These are phyloP conservation scores for Leucoraja erinaceus DNA, from an alignment of 2,113 vertebrate species.

Conservation along the genomic window DNA sequence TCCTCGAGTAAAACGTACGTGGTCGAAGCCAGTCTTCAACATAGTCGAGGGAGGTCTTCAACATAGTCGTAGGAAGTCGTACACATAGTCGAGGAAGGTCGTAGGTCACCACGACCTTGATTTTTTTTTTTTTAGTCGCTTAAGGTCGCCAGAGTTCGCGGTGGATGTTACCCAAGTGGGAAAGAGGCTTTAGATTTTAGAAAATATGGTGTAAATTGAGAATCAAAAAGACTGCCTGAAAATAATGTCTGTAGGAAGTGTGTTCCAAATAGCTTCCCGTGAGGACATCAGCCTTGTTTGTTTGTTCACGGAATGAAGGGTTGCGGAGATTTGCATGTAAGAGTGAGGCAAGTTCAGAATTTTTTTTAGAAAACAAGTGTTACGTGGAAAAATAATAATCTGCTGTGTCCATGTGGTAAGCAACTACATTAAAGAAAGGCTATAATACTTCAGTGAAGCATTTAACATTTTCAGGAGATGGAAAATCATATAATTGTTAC, in stretches of 20 bases:
- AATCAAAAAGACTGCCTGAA: background rate
- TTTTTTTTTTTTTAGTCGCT: too few relatives aligned
- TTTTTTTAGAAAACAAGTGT: background rate
- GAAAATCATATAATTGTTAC: too few relatives aligned
- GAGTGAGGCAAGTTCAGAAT: background rate
- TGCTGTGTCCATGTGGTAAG: background rate
- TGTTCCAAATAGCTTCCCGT: background rate
- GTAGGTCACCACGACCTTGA: too few relatives aligned
- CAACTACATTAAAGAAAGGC: background rate
- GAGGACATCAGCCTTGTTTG: background rate
- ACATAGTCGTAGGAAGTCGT: too few relatives aligned
- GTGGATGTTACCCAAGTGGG: too few relatives aligned
- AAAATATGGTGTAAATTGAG: background rate
- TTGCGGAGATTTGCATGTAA: background rate
- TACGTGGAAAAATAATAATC: background rate
- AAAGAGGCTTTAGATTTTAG: background rate
- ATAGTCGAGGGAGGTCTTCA: too few relatives aligned
- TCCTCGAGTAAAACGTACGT: too few relatives aligned
- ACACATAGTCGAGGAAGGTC: too few relatives aligned
- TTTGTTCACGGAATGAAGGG: conserved; percentile 14
- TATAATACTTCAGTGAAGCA: background rate
- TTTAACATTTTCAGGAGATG: conserved; percentile 8
- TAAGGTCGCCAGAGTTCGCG: too few relatives aligned
- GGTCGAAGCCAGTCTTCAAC: too few relatives aligned
- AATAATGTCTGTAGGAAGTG: background rate